Base-by-base conservation (phyloP, 2,113 vertebrate genomes). In the Romanogobio albipinnatus region DNA sequence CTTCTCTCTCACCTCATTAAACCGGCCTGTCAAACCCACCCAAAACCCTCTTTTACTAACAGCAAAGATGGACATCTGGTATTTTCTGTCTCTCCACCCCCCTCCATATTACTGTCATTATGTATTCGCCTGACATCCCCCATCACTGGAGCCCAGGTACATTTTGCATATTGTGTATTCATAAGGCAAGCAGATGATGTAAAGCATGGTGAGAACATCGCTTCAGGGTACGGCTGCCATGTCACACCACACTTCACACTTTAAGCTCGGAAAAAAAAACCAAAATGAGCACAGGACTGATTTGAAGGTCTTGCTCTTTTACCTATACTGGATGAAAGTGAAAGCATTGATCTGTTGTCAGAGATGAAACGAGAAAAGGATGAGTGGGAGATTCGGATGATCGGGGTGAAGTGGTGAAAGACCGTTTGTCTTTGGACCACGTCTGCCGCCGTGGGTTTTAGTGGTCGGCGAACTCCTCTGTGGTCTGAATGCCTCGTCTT, bases 1-100 rank as follows among this genome's bases (percentile, higher is more conserved):
- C 81, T 87, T 84, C 84, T 66, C 86, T 90, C 89, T 62, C 83
- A 88, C 87, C 89, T 93, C 90, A 90, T 92, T 93, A 92, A 90
- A 86, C 82, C 76, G 19, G 47, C 87, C 83, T 88, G 86, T 88
- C 89, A 90, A 86, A 83, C 73, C 68, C 36, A n/a, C 76, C 73
- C 71, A 66, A 74, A 64, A 71, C 81, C 47, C 36, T 51, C 47
- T 36, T 84, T 84, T 78, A 45, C 71, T 53, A 75, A 45, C 64
- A 36, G 85, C 86, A 88, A 86, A 87, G 76, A 89, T 83, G 74
- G 89, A 87, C 82, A 85, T 85, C 86, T 87, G 76, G 83, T 81
- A 82, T 71, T 82, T 76, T 56, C 70, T 36, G 56, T 73, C 39
- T 64, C 53, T 71, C 10, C 62, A 51, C 45, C 76, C 73, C 66